Evolutionary conservation across 2,888 invertebrate species (phyloP).

Genomic region (Melieria omissa): DNA sequence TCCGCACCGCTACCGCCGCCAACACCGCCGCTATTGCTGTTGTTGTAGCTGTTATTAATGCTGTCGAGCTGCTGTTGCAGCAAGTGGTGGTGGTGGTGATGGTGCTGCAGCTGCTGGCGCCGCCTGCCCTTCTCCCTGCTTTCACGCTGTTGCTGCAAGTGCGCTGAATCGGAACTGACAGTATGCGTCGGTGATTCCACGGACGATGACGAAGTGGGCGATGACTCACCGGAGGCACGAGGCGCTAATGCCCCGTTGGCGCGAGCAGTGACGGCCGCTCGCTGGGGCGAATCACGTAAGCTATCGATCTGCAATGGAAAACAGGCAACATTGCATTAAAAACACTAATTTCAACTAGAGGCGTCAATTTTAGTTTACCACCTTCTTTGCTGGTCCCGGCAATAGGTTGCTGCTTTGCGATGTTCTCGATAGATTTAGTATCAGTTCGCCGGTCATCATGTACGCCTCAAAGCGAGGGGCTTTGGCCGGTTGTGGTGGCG

Average conservation of each 20-base stretch:
- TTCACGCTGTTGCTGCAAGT: conserved; percentile 51
- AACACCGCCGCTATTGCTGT: conserved; percentile 46
- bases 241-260: conserved; percentile 66
- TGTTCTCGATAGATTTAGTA: conserved; percentile 89
- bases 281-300: conserved; percentile 62
- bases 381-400: conserved; percentile 68
- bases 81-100: conserved; percentile 54
- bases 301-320: conserved; percentile 61
- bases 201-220: conserved; percentile 66
- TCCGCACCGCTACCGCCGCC: conserved; percentile 34
- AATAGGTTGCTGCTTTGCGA: conserved; percentile 75
- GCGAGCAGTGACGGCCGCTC: conserved; percentile 46
- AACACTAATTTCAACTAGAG: neutral
- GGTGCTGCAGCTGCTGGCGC: conserved; percentile 55
- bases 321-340: neutral
- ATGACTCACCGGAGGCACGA: conserved; percentile 66
- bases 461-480: conserved; percentile 84
- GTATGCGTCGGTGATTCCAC: conserved; percentile 64
- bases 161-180: conserved; percentile 60
- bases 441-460: conserved; percentile 98
- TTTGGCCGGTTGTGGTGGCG: conserved; percentile 63
- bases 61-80: conserved; percentile 58
- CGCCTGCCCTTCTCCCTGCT: conserved; percentile 45
- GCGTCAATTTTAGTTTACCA: conserved; percentile 36
- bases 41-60: conserved; percentile 64